Evolutionary conservation across 2,113 vertebrate species (phyloP).

Genomic region (Butastur rufipennis): DNA sequence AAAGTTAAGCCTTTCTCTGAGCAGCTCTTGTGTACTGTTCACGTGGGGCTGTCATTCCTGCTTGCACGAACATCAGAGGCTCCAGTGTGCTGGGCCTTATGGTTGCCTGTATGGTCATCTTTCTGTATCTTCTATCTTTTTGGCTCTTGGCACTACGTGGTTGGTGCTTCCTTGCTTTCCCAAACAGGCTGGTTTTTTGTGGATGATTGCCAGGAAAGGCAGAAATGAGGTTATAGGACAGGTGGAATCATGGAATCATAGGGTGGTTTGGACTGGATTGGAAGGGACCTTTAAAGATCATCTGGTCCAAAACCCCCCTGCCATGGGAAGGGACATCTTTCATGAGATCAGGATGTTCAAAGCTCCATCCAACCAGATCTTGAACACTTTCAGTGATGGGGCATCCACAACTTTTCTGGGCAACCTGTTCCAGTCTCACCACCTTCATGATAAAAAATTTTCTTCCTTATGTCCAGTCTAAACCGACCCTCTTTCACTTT

Average conservation of each 20-base stretch:
- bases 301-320: not conserved
- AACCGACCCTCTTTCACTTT: not conserved
- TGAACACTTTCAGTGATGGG: not conserved
- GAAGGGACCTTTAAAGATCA: not conserved
- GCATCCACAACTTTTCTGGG: not conserved
- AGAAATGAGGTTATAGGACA: not conserved
- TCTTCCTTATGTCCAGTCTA: not conserved
- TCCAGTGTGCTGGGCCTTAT: not conserved
- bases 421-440: not conserved
- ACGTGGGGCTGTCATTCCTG: fast-evolving
- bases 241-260: not conserved
- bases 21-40: not conserved
- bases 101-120: not conserved
- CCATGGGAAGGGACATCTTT: not conserved
- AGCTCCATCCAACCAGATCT: not conserved
- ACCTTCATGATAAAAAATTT: not conserved
- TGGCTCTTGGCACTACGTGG: not conserved
- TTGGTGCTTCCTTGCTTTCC: not conserved
- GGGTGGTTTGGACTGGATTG: not conserved
- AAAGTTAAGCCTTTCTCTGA: not conserved
- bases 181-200: not conserved
- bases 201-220: not conserved
- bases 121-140: not conserved
- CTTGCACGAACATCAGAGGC: not conserved
- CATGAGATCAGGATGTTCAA: not conserved